Base-by-base conservation (phyloP, 2,888 invertebrate species). In the Cerceris ruficornis region DNA sequence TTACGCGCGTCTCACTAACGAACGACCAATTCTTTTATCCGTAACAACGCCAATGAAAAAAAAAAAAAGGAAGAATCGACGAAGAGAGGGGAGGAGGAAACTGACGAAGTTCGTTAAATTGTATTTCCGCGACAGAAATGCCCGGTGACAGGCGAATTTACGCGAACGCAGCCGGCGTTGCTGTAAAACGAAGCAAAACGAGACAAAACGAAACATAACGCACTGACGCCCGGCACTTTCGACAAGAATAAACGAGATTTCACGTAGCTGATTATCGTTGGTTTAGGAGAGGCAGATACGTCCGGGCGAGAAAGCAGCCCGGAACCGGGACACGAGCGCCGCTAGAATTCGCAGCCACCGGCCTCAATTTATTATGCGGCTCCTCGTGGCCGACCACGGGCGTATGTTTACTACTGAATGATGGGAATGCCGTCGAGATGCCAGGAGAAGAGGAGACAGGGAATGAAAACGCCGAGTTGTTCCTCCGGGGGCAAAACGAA, bases 331-430 rank as follows among this genome's bases (percentile, higher is more conserved):
- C 60, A 65, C 74, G 59, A 15, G 17, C 46, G 46, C 64, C 39
- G 39, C 42, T 57, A 43, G 28, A 70, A 75, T 68, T 66, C 64
- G 60, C 60, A 60, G 46, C 15, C 65, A 11, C 39, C 43, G 41
- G 39, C 8, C 9, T 61, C 65, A 83, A 83, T 81, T 75, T 77
- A 81, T 79, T 71, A 73, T 42, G 75, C 66, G 74, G 61, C 69
- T 70, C 42, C 67, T 69, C 77, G 57, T 15, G 84, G 66, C 75
- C 49, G 80, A 75, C 84, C 82, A 79, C 55, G 52, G 75, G 72
- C 71, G 67, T 75, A 74, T 69, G 66, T 80, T 79, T 77, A 81
- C 84, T 71, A 84, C 84, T 84, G 73, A 68, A 62, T 62, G 75
- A 76, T 68, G 39, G 65, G 76, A n/a, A 52, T 14, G 60, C 13